Evolutionary conservation across 2,797 vertebrate genomes (phyloP).

Genomic region (Numenius phaeopus): DNA sequence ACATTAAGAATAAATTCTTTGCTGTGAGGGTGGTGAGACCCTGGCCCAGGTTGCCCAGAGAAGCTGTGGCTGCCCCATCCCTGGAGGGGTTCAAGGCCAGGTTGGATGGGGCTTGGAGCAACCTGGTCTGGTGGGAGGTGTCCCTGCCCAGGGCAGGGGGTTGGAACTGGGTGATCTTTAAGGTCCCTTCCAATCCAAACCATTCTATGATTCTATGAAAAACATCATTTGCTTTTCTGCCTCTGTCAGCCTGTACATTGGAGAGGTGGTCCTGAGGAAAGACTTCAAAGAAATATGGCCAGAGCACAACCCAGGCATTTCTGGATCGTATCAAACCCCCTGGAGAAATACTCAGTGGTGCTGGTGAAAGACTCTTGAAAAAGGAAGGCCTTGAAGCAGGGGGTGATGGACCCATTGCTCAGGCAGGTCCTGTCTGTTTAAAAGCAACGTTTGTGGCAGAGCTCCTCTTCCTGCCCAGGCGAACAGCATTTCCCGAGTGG

Average conservation of each 20-base stretch:
- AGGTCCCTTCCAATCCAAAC: no score
- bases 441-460: background rate
- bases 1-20: no score
- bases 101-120: no score
- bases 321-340: rapidly evolving
- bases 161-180: no score
- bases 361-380: background rate
- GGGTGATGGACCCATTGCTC: rapidly evolving
- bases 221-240: rapidly evolving
- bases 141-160: no score
- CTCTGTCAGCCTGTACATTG: rapidly evolving
- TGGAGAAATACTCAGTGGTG: rapidly evolving
- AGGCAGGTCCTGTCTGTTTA: rapidly evolving
- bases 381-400: background rate
- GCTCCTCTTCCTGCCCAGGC: rapidly evolving
- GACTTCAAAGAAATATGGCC: rapidly evolving
- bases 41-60: no score
- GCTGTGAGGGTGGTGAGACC: no score
- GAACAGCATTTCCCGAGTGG: rapidly evolving
- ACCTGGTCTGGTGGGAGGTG: no score
- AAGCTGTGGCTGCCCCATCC: no score
- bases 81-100: no score
- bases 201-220: no score
- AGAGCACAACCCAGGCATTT: rapidly evolving
- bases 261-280: background rate